Evolutionary conservation across 2,797 vertebrate genomes (phyloP), one percentile per base, ranked within the genome.

Genomic region (Rhabdophis nuchalis): DNA sequence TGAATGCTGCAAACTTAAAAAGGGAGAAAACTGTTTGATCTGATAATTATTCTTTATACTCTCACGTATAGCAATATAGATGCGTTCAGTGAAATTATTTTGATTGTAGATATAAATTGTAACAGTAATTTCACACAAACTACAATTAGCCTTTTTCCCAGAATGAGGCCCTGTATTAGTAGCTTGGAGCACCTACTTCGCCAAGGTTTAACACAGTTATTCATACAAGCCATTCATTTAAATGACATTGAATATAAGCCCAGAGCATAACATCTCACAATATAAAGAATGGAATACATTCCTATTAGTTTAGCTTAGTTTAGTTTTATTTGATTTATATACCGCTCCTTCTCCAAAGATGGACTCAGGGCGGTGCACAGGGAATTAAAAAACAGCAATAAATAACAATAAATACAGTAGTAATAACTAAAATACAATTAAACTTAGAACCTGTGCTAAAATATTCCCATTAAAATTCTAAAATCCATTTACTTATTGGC

Each of bases 181-280:
- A 87, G 58, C 50, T 88, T 92, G 77, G 85, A 91, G 57, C n/a
- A 89, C 20, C 13, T 87, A 58, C 18, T n/a, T 86, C n/a, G 18
- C 36, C 1, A 23, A 50, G 11, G 18, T 9, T 90, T 46, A 53
- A 85, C 25, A 29, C 14, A 46, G 27, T 82, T 57, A 85, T 10
- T 87, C 3, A 0, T 36, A n/a, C 25, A 13, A 86, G 29, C 4
- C 41, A 91, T 29, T 57, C 13, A 36, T 29, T 93, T 93, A 93
- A 85, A 93, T 1, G 64, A 92, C 82, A 96, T 91, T 92, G 58
- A 61, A 14, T 46, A 57, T 25, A 91, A 88, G 1, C 36, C 88
- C 86, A 25, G 4, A 89, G 25, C 18, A 82, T 85, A 54, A 93
- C 60, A 50, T 54, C 18, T 61, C 46, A 53, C n/a, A 61, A 85